These are phyloP conservation scores for Dryococelus australis DNA, from an alignment of 2,888 invertebrate species.

Conservation along the genomic window DNA sequence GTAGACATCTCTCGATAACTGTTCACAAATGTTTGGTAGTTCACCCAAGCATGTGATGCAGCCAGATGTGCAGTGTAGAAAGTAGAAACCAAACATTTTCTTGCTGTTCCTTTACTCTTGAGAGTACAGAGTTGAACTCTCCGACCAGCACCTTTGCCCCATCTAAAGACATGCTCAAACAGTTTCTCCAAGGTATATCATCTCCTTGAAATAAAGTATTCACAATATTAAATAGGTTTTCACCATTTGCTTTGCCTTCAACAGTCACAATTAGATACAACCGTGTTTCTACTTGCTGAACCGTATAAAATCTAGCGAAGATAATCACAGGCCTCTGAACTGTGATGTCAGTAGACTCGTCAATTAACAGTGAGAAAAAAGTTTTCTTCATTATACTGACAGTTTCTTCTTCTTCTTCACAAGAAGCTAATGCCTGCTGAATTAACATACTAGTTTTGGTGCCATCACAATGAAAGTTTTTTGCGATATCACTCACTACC, in stretches of 20 bases:
- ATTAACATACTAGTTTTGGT: no score
- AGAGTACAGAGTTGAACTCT: conserved; percentile 17
- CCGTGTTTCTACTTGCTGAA: background rate
- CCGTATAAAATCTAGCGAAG: background rate
- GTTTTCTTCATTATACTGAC: background rate
- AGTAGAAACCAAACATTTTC: conserved; percentile 31
- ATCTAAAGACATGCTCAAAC: conserved; percentile 13
- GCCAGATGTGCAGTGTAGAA: conserved; percentile 30
- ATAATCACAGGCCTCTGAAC: conserved; percentile 29
- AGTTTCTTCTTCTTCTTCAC: conserved; percentile 6
- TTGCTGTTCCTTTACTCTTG: conserved; percentile 23
- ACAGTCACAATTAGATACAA: background rate
- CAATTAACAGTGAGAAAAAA: background rate
- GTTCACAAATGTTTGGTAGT: conserved; percentile 18
- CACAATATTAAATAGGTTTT: conserved; percentile 12
- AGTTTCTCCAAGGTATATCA: conserved; percentile 12
- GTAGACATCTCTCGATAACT: conserved; percentile 20
- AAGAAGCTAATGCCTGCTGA: conserved; percentile 7
- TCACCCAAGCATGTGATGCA: conserved; percentile 28
- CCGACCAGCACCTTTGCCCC: background rate
- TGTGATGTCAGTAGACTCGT: conserved; percentile 27
- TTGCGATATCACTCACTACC: no score
- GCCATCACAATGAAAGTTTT: no score
- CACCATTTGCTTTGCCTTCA: conserved; percentile 18
- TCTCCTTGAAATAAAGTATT: conserved; percentile 16